Evolutionary conservation across 2,888 invertebrate species (phyloP).

Genomic region (Baronia brevicornis): DNA sequence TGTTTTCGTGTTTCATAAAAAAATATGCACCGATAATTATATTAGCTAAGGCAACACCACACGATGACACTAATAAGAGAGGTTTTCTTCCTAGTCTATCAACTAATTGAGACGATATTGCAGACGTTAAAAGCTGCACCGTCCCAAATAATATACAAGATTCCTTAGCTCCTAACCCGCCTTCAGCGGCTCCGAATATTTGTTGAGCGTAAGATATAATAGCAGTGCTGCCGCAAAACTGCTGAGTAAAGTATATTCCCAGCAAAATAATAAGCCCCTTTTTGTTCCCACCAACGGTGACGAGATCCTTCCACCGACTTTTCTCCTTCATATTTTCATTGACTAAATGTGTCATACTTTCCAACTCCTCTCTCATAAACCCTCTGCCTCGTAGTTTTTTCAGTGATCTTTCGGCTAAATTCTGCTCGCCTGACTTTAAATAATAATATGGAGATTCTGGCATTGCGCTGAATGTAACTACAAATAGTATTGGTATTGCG

Average conservation of each 20-base stretch:
- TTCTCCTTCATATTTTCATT: conserved; percentile 70
- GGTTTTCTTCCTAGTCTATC: conserved; percentile 78
- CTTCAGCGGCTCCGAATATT: conserved; percentile 75
- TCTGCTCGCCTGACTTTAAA: conserved; percentile 61
- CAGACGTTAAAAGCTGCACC: conserved; percentile 72
- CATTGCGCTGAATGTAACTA: conserved; percentile 74
- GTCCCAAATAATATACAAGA: conserved; percentile 72
- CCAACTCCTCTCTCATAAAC: conserved; percentile 73
- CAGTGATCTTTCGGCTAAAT: conserved; percentile 72
- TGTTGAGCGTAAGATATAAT: conserved; percentile 76
- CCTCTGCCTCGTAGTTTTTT: conserved; percentile 72
- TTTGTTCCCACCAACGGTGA: conserved; percentile 63
- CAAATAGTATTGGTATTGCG: conserved; percentile 71
- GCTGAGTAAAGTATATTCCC: conserved; percentile 76
- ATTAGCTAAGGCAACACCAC: conserved; percentile 70
- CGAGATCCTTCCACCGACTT: conserved; percentile 63
- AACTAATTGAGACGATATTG: conserved; percentile 73
- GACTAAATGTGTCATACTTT: conserved; percentile 68
- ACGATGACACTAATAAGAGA: conserved; percentile 75
- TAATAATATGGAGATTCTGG: conserved; percentile 81
- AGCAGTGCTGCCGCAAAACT: conserved; percentile 78
- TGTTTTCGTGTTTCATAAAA: conserved; percentile 62
- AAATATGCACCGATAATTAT: conserved; percentile 74
- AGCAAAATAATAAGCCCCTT: conserved; percentile 76
- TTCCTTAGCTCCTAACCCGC: conserved; percentile 57